Conservation (phyloP, 2,113 vertebrate species). For the Calidris pygmaea region DNA sequence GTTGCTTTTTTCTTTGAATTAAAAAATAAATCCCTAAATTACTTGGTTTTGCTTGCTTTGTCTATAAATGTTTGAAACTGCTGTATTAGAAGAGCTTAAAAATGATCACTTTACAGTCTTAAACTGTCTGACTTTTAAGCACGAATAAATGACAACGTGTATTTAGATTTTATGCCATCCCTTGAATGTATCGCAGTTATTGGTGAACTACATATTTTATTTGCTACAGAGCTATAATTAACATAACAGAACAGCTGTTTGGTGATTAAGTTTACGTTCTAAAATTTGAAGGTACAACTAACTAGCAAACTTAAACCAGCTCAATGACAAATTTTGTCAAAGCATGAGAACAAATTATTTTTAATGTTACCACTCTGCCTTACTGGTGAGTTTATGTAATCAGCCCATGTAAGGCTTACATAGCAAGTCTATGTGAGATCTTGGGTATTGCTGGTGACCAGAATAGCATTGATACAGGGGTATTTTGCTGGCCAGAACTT, state of each 20-base stretch:
- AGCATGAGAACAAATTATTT: accelerated
- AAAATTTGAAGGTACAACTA: not conserved
- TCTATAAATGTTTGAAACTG: not conserved
- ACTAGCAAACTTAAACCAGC: not conserved
- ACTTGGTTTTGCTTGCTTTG: not conserved
- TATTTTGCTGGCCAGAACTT: not conserved
- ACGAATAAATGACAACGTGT: not conserved
- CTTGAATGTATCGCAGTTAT: not conserved
- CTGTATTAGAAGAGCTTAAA: not conserved
- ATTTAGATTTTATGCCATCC: not conserved
- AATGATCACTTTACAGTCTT: not conserved
- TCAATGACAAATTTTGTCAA: not conserved
- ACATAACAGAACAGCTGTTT: not conserved
- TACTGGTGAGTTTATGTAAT: not conserved
- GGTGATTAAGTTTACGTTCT: not conserved
- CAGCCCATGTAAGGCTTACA: not conserved
- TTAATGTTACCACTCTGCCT: not conserved
- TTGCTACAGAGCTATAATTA: not conserved
- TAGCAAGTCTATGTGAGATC: not conserved
- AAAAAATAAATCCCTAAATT: not conserved
- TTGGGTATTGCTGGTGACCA: not conserved
- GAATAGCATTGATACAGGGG: not conserved
- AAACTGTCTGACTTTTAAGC: not conserved
- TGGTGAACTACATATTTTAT: not conserved
- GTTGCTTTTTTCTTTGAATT: not conserved